These are phyloP conservation scores for Bos indicus DNA, from an alignment of 2,113 vertebrate species.

Conservation along the genomic window DNA sequence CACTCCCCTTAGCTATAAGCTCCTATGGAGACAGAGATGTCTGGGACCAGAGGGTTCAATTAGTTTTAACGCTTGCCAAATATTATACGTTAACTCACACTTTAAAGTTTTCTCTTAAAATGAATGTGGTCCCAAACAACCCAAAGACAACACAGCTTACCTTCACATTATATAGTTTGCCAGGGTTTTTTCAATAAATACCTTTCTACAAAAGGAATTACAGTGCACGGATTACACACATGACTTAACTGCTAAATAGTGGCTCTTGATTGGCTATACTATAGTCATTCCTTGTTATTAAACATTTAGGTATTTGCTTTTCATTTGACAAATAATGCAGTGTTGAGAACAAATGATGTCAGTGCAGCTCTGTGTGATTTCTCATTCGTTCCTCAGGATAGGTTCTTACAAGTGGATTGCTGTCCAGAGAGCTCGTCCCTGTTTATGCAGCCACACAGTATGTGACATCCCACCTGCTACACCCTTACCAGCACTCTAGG, in stretches of 20 bases:
- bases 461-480: not conserved
- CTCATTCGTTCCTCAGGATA: not conserved
- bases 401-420: not conserved
- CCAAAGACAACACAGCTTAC: not conserved
- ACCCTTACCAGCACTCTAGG: not conserved
- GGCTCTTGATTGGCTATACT: not conserved
- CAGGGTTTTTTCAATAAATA: not conserved
- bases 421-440: not conserved
- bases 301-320: not conserved
- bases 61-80: not conserved
- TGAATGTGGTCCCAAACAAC: not conserved
- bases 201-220: not conserved
- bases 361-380: not conserved
- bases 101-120: not conserved
- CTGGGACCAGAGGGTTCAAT: not conserved
- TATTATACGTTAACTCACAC: not conserved
- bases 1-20: not conserved
- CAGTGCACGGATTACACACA: not conserved
- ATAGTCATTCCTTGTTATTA: not conserved
- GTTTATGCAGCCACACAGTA: rapidly evolving
- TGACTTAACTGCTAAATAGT: not conserved
- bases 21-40: not conserved
- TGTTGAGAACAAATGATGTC: not conserved
- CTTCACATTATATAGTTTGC: not conserved
- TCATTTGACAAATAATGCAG: not conserved